Base-by-base conservation (phyloP, 2,797 vertebrate genomes). In the Periophthalmus magnuspinnatus region DNA sequence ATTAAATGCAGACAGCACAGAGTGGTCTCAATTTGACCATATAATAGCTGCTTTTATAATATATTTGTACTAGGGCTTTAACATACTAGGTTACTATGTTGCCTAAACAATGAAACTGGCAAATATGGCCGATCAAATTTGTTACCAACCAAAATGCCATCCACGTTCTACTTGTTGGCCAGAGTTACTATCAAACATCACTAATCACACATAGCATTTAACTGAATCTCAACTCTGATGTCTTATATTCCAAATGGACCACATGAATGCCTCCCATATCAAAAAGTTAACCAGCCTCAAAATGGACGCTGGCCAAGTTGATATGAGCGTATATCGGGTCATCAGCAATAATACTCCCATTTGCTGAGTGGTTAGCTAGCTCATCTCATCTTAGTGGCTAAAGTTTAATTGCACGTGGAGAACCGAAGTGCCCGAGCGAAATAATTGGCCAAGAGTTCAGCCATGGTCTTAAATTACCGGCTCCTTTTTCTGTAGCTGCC, bases 271-370 rank as follows among this genome's bases (percentile, higher is more conserved):
- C 13, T 45, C 61, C 21, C 38, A 19, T 13, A 61, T 6, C 41
- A 52, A 71, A 19, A 71, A 54, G 69, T 70, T 73, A 71, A 81
- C 65, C 60, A 36, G 64, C 71, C 41, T 58, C 69, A 56, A 76
- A 66, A 66, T 72, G 48, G 67, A 67, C 67, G 67, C 24, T 62
- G 67, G 65, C 65, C 54, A 66, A 72, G 70, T 5, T 11, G 16
- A 28, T 57, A 73, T 56, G 72, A 48, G 32, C 21, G 69, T 58
- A 10, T 57, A 5, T 73, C 78, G 65, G 22, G 74, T 90, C 86
- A 89, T 89, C 81, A 75, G 86, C 84, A 91, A 89, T 93, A 89
- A 90, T 82, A 81, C 88, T 88, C 68, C 86, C 77, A 89, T 88
- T 90, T 85, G 81, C 78, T 75, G 80, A 85, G 79, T 81, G 74